phyloP scores from a whole-genome alignment of 2,797 vertebrate species.

The Manis crassicaudata region DNA sequence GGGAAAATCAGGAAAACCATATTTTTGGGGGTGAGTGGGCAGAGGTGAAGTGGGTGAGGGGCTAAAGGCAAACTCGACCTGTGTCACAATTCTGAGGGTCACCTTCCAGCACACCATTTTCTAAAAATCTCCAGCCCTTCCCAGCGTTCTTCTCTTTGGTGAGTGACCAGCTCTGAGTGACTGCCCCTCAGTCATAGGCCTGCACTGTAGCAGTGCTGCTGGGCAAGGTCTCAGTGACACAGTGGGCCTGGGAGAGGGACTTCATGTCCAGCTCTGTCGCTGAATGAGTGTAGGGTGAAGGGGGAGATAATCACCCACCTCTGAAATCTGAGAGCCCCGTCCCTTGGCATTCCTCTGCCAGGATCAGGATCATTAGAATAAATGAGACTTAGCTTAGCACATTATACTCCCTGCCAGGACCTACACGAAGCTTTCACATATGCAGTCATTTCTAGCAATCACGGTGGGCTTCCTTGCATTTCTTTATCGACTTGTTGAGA shows the following conservation, averaged over 20 bases:
- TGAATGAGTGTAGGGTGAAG: background rate
- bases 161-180: background rate
- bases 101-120: background rate
- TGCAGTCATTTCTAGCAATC: background rate
- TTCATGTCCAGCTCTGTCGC: background rate
- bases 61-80: background rate
- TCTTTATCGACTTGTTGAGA: constrained; percentile 2
- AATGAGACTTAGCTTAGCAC: background rate
- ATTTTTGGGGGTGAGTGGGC: background rate
- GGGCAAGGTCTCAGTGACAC: background rate
- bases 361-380: background rate
- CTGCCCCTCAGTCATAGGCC: background rate
- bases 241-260: background rate
- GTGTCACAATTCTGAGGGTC: background rate
- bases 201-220: too few relatives aligned
- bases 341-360: background rate
- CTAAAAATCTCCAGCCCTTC: background rate
- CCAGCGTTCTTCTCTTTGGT: background rate
- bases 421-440: background rate
- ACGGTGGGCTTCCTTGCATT: background rate
- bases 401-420: background rate
- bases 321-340: background rate
- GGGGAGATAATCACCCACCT: background rate
- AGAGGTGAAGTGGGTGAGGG: background rate
- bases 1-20: background rate